Conservation (phyloP, 2,888 invertebrate species). For the Dascillus cervinus region DNA sequence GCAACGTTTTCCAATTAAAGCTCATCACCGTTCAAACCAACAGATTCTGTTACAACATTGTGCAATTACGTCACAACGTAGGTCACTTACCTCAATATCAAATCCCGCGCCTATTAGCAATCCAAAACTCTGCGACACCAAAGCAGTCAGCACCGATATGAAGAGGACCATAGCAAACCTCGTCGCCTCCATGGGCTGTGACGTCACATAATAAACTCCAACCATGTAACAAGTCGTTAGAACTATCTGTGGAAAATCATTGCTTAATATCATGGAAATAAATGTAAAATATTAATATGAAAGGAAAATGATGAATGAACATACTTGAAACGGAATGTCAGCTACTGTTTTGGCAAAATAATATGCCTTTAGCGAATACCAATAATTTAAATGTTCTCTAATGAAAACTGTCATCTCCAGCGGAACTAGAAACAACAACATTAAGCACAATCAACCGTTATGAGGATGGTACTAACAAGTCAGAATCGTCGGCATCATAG, state of each 20-base stretch:
- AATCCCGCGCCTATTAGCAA: conserved; percentile 88
- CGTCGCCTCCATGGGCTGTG: conserved; percentile 83
- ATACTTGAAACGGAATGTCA: conserved; percentile 92
- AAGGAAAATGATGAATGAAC: conserved; percentile 15
- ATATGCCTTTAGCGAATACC: conserved; percentile 96
- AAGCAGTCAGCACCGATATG: conserved; percentile 71
- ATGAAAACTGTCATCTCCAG: conserved; percentile 92
- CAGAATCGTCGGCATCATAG: conserved; percentile 97
- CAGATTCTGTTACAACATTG: too few relatives aligned
- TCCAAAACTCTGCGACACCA: conserved; percentile 89
- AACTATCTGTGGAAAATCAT: conserved; percentile 56
- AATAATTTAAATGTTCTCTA: conserved; percentile 91
- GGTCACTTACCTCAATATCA: conserved; percentile 64
- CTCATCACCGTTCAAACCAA: too few relatives aligned
- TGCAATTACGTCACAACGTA: too few relatives aligned
- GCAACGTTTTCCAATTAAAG: too few relatives aligned
- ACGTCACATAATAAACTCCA: conserved; percentile 93
- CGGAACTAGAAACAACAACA: conserved; percentile 63
- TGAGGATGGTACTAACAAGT: conserved; percentile 73
- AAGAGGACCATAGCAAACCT: conserved; percentile 75
- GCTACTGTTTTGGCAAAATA: conserved; percentile 95
- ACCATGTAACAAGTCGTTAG: conserved; percentile 80
- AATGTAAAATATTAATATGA: too few relatives aligned
- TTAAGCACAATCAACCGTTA: too few relatives aligned
- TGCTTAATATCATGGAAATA: too few relatives aligned